Percentiles rank a stretch among this genome's conserved stretches.
Conservation (phyloP, 2,888 invertebrate genomes). For the Matsumyia berberina region DNA sequence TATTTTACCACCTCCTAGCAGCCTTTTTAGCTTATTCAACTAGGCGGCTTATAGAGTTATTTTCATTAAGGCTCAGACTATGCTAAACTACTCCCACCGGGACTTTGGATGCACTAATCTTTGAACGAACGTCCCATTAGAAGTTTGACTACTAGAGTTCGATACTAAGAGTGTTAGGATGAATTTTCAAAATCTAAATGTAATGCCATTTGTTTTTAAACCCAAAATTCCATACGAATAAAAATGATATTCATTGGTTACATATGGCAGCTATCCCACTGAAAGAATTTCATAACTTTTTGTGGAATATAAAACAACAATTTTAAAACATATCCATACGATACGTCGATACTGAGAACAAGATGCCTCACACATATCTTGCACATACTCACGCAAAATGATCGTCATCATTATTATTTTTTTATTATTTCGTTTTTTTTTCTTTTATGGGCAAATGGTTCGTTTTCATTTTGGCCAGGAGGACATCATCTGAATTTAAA, state of each 20-base stretch:
- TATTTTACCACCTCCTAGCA: no score
- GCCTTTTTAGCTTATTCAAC: no score
- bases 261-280: slow-evolving; percentile 23
- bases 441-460: slow-evolving; percentile 47
- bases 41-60: no score
- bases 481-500: slow-evolving; percentile 55
- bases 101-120: no score
- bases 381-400: slow-evolving; percentile 49
- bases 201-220: no score
- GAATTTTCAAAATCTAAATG: no score
- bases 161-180: no score
- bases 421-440: slow-evolving; percentile 45
- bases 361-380: slow-evolving; percentile 33
- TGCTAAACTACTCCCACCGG: no score
- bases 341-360: slow-evolving; percentile 10
- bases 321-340: slow-evolving; percentile 27
- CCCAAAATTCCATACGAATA: not conserved
- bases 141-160: no score
- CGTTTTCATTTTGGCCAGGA: slow-evolving; percentile 54
- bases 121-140: no score
- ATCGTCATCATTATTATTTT: slow-evolving; percentile 57
- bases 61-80: no score
- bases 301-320: slow-evolving; percentile 27
- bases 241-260: slow-evolving; percentile 10
- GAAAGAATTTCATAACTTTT: slow-evolving; percentile 24